These are phyloP conservation scores for Onychomys leucogaster DNA, from an alignment of 2,797 vertebrate species.

Conservation along the genomic window DNA sequence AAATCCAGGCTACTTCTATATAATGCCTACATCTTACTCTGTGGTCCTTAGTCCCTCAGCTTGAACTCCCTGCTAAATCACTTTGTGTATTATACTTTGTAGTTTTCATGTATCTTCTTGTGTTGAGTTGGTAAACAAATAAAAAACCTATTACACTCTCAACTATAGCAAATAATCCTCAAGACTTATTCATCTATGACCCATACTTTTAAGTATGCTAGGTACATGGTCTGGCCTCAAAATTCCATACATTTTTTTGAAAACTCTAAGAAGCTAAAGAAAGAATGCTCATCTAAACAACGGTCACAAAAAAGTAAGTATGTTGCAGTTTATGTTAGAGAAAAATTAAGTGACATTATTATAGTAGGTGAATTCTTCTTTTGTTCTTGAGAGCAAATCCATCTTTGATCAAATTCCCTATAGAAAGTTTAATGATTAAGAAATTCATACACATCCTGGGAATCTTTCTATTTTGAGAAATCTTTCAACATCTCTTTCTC, in stretches of 20 bases:
- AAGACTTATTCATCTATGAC: not conserved
- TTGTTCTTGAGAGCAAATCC: not conserved
- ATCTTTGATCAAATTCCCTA: not conserved
- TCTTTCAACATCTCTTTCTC: not conserved
- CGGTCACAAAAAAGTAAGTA: not conserved
- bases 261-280: not conserved
- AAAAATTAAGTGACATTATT: not conserved
- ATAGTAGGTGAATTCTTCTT: not conserved
- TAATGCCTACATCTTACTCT: not conserved
- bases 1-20: not conserved
- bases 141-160: not conserved
- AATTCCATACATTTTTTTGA: not conserved
- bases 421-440: not conserved
- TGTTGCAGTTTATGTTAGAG: not conserved
- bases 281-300: not conserved
- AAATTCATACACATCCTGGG: not conserved
- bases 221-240: not conserved
- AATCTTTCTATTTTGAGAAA: constrained; percentile 19
- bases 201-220: not conserved
- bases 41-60: not conserved
- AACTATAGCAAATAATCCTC: not conserved
- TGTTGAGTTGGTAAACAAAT: not conserved
- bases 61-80: not conserved
- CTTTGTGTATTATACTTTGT: not conserved
- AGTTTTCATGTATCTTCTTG: not conserved